Base-by-base conservation (phyloP, 1,140 invertebrate species). In the Drosophila albomicans region DNA sequence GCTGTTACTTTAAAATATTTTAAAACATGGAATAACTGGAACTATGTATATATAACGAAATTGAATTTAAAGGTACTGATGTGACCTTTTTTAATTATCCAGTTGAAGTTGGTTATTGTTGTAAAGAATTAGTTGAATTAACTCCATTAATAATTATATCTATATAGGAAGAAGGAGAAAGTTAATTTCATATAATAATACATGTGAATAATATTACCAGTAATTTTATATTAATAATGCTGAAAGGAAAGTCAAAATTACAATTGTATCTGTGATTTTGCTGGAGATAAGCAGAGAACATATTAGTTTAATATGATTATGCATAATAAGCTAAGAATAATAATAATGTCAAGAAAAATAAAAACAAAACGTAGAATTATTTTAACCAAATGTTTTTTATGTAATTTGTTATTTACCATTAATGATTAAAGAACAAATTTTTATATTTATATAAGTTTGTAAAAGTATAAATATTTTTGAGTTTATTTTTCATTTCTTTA, bases 191-290 rank as follows among this genome's bases (percentile, higher is more conserved):
- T 46, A 58, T 65, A 25, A 48, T 62, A 57, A 45, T 0, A 7
- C 49, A 57, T 69, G 51, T 63, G 32, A 32, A 35, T 16, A 62
- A 30, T 35, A 20, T 20, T 20, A 58, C 56, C 25, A 71, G 48
- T 45, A 45, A 25, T 69, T 66, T 46, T 58, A 57, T 74, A 74
- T 46, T 49, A 57, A 56, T 30, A 75, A 70, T 52, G 67, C 78
- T 74, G 49, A 85, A 59, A 66, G 56, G 74, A 84, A 77, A 73
- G 59, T 79, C 77, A 86, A 81, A 45, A 61, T 56, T 76, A 69
- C 43, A 76, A 85, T 74, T 71, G 71, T 48, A 71, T 80, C 82
- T 87, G 82, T 87, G 82, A 87, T 87, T 88, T 74, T 71, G 75
- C 66, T 62, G 74, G 79, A 82, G 76, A 49, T 76, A 38, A 46